Conservation (phyloP, 2,888 invertebrate species). For the Ditula angustiorana region DNA sequence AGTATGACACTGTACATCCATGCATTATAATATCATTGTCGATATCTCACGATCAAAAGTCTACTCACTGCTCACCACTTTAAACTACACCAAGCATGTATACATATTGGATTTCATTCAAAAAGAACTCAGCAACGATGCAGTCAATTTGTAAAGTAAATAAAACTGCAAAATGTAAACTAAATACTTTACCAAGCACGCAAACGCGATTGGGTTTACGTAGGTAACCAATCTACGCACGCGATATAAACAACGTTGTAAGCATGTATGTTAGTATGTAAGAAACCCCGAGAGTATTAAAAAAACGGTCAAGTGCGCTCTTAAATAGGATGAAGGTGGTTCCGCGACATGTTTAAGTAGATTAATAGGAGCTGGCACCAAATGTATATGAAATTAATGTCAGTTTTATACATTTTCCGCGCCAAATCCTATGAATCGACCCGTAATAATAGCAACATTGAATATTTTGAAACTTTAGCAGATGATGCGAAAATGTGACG, state of each 20-base stretch:
- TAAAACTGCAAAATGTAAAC: constrained; percentile 24
- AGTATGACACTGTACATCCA: no score
- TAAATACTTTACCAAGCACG: constrained; percentile 8
- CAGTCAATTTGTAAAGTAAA: constrained; percentile 26
- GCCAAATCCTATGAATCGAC: no score
- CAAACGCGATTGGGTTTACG: neutral
- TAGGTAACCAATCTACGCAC: neutral
- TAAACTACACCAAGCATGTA: no score
- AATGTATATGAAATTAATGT: no score
- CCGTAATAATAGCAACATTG: no score
- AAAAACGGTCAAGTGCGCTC: neutral
- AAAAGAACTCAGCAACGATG: neutral
- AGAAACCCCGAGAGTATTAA: neutral
- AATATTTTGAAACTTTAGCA: no score
- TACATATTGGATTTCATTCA: constrained; percentile 5
- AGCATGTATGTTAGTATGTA: neutral
- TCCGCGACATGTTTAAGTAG: neutral
- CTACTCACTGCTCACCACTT: no score
- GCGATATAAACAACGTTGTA: neutral
- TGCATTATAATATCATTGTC: no score
- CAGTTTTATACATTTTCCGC: no score
- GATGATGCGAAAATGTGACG: no score
- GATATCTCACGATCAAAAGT: no score
- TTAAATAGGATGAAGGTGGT: neutral
- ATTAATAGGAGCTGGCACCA: no score